A percentile compares a stretch with the other conserved stretches of the same genome.
phyloP scores from a whole-genome alignment of 2,888 invertebrate species.

The Mythimna albipuncta region DNA sequence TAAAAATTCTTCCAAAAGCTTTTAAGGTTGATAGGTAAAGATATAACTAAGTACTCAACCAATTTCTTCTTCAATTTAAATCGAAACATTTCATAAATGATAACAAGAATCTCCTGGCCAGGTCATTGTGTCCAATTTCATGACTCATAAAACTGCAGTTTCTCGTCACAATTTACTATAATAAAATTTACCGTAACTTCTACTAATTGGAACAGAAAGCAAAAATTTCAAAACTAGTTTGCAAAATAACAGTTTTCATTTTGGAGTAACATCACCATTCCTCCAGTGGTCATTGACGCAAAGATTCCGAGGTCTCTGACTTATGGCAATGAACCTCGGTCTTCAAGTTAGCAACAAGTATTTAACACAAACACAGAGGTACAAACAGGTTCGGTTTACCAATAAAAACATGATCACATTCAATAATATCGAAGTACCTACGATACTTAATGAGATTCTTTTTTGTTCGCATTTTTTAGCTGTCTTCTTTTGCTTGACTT shows the following conservation, averaged over 20 bases:
- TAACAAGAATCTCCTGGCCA: too few relatives aligned
- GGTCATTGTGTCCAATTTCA: too few relatives aligned
- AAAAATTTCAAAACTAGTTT: slow-evolving; percentile 15
- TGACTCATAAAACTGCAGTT: too few relatives aligned
- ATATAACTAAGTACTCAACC: too few relatives aligned
- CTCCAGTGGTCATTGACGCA: slow-evolving; percentile 31
- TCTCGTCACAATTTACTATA: not conserved
- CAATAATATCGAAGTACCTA: slow-evolving; percentile 9
- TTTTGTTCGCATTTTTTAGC: slow-evolving; percentile 27
- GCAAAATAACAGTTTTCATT: not conserved
- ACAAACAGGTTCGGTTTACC: slow-evolving; percentile 32
- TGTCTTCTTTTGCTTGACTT: not conserved
- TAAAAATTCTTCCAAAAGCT: too few relatives aligned
- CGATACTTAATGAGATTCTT: slow-evolving; percentile 3
- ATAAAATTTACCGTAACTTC: not conserved
- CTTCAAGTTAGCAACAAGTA: not conserved
- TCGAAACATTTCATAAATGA: too few relatives aligned
- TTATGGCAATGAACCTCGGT: slow-evolving; percentile 36
- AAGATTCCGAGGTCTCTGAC: slow-evolving; percentile 23
- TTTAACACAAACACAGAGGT: slow-evolving; percentile 6
- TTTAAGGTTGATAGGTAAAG: too few relatives aligned
- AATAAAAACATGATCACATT: slow-evolving; percentile 32
- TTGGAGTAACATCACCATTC: not conserved
- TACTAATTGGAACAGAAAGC: slow-evolving; percentile 1
- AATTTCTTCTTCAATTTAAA: too few relatives aligned